Conservation (phyloP, 2,797 vertebrate genomes). For the Dicrostonyx torquatus region DNA sequence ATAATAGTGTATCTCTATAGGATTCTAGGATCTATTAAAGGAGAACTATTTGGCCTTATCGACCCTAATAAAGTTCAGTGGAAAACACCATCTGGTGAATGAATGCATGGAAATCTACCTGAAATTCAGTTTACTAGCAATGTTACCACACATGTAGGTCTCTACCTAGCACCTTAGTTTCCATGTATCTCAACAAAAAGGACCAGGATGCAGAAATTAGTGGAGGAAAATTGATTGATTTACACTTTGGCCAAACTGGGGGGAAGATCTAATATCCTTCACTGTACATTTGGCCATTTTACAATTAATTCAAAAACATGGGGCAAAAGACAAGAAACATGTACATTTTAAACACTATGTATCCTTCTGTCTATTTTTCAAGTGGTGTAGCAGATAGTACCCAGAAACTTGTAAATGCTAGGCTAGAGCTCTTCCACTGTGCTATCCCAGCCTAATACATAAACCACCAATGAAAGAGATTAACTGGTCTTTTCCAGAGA, state of each 20-base stretch:
- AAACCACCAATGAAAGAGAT: neutral
- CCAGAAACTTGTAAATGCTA: neutral
- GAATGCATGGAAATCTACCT: neutral
- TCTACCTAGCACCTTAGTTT: neutral
- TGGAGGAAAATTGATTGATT: neutral
- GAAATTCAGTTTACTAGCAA: slow-evolving; percentile 9
- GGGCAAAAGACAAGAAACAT: neutral
- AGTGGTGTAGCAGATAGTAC: neutral
- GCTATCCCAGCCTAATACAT: neutral
- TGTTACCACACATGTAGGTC: neutral
- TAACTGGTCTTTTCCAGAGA: neutral
- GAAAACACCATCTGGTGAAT: neutral
- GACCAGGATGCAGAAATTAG: neutral
- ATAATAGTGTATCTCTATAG: neutral
- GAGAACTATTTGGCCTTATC: slow-evolving; percentile 45
- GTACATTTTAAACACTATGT: neutral
- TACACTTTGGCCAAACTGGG: neutral
- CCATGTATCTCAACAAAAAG: neutral
- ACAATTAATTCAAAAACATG: neutral
- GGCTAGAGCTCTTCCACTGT: neutral
- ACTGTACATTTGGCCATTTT: neutral
- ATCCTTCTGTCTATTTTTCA: neutral
- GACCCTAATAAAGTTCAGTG: neutral
- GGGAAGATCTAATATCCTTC: neutral
- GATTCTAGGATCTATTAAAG: slow-evolving; percentile 25